Conservation (phyloP, 2,888 invertebrate species). For the Cremastinae sp. region DNA sequence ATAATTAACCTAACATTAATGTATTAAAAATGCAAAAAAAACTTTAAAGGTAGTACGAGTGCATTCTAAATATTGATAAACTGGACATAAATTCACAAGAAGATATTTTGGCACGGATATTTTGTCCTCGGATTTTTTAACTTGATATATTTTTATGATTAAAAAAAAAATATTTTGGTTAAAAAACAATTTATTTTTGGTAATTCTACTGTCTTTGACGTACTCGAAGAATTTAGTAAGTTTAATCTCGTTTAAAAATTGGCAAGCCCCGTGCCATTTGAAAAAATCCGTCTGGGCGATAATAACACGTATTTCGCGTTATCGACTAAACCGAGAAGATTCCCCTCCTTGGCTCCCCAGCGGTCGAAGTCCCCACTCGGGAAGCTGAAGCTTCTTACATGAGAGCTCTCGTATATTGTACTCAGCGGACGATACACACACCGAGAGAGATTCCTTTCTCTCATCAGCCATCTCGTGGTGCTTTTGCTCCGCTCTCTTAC, state of each 20-base stretch:
- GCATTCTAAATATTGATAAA: too few species aligned
- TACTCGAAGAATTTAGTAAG: not conserved
- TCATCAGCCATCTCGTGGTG: conserved; percentile 18
- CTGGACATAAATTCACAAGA: too few species aligned
- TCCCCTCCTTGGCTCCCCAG: not conserved
- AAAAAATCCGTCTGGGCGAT: not conserved
- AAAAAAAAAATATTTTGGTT: too few species aligned
- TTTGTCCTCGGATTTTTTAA: too few species aligned
- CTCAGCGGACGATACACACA: conserved; percentile 33
- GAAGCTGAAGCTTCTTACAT: conserved; percentile 23
- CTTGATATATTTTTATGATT: too few species aligned
- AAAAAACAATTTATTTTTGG: too few species aligned
- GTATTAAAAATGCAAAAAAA: too few species aligned
- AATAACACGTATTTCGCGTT: conserved; percentile 21
- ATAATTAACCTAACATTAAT: too few species aligned
- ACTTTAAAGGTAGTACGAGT: too few species aligned
- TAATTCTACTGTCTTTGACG: too few species aligned
- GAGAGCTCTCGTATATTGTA: conserved; percentile 20
- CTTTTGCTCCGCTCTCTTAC: conserved; percentile 19
- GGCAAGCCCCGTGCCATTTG: not conserved
- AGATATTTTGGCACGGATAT: too few species aligned
- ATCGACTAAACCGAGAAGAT: conserved; percentile 25
- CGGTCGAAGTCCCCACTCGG: not conserved
- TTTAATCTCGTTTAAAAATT: not conserved
- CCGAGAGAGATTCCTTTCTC: conserved; percentile 16